Conservation (phyloP, 1,140 invertebrate genomes). For the Drosophila azteca region DNA sequence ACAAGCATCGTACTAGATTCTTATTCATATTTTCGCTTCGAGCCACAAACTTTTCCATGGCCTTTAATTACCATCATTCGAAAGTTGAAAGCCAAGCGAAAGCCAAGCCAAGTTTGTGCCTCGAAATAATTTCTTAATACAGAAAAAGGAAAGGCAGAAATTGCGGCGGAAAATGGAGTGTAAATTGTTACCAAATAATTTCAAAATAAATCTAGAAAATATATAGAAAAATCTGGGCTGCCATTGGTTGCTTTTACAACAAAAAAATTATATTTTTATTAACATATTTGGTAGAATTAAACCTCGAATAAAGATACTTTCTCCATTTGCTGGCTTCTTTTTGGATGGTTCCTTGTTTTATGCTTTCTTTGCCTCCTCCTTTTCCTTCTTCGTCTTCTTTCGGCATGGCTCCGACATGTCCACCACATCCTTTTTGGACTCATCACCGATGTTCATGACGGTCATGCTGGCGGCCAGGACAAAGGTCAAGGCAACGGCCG, state of each 20-base stretch:
- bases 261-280: too few species aligned
- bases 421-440: slow-evolving; percentile 23
- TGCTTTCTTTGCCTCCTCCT: neutral
- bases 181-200: neutral
- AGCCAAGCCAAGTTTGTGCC: slow-evolving; percentile 45
- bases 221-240: too few species aligned
- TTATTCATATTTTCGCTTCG: slow-evolving; percentile 29
- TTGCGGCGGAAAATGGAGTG: slow-evolving; percentile 4
- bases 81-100: slow-evolving; percentile 38
- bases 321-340: neutral
- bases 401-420: slow-evolving; percentile 7
- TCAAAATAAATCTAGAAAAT: neutral
- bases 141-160: too few species aligned
- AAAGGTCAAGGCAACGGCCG: slow-evolving; percentile 83
- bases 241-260: too few species aligned
- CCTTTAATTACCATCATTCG: slow-evolving; percentile 65
- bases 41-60: slow-evolving; percentile 54
- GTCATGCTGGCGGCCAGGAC: slow-evolving; percentile 31
- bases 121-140: slow-evolving; percentile 71
- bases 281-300: too few species aligned
- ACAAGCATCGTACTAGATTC: slow-evolving; percentile 18
- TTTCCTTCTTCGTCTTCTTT: neutral
- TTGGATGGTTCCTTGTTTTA: neutral
- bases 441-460: neutral
- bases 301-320: too few species aligned